Evolutionary conservation across 1,140 invertebrate genomes (phyloP), one percentile per base, ranked within the genome.

Genomic region (Panagrolaimus sp.): DNA sequence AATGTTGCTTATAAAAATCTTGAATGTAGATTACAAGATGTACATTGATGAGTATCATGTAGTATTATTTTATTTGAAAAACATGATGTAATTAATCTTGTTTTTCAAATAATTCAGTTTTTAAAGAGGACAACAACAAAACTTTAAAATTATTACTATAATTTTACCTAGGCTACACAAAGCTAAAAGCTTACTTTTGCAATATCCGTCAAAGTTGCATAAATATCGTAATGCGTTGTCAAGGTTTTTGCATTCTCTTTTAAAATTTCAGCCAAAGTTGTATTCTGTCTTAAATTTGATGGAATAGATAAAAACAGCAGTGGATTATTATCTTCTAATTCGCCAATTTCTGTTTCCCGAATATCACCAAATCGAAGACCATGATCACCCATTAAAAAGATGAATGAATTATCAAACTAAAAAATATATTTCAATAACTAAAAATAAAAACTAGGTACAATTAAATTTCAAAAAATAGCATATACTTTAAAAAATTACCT

Each of bases 251-350:
- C 31, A 65, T 65, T 65, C 5, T 63, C 9, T 43, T 47, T 16
- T 23, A 65, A 8, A 14, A 65, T 47, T 44, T 42, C 25, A 57
- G 14, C 5, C n/a, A 65, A 31, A 14, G 13, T 27, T 20, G n/a
- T 47, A 44, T 44, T 65, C 1, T 9, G n/a, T 44, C 63, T n/a
- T n/a, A 65, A 31, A 16, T 11, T 45, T 65, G 7, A 0, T 23
- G 63, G 63, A n/a, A 65, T 14, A 1, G 16, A 27, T 16, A 65
- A 5, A 11, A 65, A 44, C 1, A 65, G 23, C 7, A 20, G 9
- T 14, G 64, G 64, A 25, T 66, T 66, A n/a, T 66, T 46, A 25
- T 47, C 64, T 48, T 66, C 64, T 0, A 9, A 9, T 57, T 57
- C 51, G 7, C 51, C 51, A 16, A 27, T 27, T 13, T 5, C 9